These are phyloP conservation scores for Cyclophora albipunctata DNA, from an alignment of 2,888 invertebrate species.

Conservation along the genomic window DNA sequence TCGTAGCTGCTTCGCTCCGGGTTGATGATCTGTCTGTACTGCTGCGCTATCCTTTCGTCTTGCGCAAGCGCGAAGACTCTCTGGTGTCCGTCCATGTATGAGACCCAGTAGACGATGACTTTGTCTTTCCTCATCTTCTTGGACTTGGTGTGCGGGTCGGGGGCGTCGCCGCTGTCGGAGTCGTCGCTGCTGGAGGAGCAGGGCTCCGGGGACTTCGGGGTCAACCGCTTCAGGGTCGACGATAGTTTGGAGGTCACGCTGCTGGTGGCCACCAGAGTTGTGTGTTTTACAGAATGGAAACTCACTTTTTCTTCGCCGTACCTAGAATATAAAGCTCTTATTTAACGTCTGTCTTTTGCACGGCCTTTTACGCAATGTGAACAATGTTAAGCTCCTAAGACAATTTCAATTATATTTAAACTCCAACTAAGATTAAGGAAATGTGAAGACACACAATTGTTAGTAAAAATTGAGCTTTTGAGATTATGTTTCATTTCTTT, in stretches of 20 bases:
- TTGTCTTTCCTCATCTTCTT: conserved; percentile 84
- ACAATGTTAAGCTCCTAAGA: too few relatives aligned
- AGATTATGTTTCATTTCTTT: too few relatives aligned
- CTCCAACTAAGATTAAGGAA: too few relatives aligned
- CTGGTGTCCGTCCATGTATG: conserved; percentile 84
- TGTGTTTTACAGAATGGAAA: conserved; percentile 80
- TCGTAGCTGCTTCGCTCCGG: conserved; percentile 82
- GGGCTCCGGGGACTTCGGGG: conserved; percentile 69
- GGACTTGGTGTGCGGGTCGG: conserved; percentile 63
- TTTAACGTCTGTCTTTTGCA: neutral
- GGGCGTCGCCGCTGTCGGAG: conserved; percentile 59
- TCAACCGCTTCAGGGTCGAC: conserved; percentile 69
- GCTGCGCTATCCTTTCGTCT: conserved; percentile 81
- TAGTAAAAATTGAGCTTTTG: too few relatives aligned
- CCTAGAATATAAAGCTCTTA: conserved; percentile 34
- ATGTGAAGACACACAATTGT: too few relatives aligned
- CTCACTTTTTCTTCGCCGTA: conserved; percentile 83
- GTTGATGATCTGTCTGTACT: conserved; percentile 75
- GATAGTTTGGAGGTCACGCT: conserved; percentile 73
- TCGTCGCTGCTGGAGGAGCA: conserved; percentile 78
- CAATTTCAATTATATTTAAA: too few relatives aligned
- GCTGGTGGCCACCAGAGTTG: conserved; percentile 57
- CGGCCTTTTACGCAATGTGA: too few relatives aligned
- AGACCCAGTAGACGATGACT: conserved; percentile 86
- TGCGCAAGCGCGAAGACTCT: conserved; percentile 84